Evolutionary conservation across 2,888 invertebrate genomes (phyloP), one percentile per base, ranked within the genome.

Genomic region (Aspidiotus rigidus): DNA sequence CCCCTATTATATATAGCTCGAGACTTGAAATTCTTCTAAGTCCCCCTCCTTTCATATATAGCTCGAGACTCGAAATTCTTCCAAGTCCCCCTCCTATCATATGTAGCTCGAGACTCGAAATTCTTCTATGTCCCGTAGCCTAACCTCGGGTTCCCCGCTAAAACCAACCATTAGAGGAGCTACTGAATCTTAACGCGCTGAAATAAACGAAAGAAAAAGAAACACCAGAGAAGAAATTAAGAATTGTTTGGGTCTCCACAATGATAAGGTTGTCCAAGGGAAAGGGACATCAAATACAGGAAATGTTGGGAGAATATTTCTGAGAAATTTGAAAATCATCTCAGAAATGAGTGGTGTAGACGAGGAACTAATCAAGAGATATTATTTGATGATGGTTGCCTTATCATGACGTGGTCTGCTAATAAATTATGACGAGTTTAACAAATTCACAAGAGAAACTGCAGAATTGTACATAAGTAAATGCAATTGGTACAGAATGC

Each of bases 401-500:
- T 70, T 73, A 57, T 61, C 69, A 16, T 67, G 71, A 71, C 71
- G 72, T 28, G 60, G 44, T 42, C 54, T 60, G 42, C 70, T 73
- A 17, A 64, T 73, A 64, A 16, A 17, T 7, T 62, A 62, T 44
- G 63, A 59, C n/a, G n/a, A n/a, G 66, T 72, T 72, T 62, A 44
- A 62, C 7, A 55, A 63, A n/a, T 72, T 70, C 70, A 15, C 63
- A 62, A 39, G 16, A 16, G 70, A 70, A 64, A 74, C 73, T 10
- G 69, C 73, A 15, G 40, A 71, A 56, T 60, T 72, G n/a, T 74
- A 72, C 63, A 64, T 72, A 40, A 7, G 69, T 6, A 16, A 71
- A 42, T 74, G 73, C 64, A 49, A 28, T 44, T 74, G 74, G 74
- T 73, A 73, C 42, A 63, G 63, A 49, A 74, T 74, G 73, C 72